A percentile compares a stretch with the other conserved stretches of the same genome.
Conservation (phyloP, 1,140 invertebrate species). For the Drosophila pseudoobscura region DNA sequence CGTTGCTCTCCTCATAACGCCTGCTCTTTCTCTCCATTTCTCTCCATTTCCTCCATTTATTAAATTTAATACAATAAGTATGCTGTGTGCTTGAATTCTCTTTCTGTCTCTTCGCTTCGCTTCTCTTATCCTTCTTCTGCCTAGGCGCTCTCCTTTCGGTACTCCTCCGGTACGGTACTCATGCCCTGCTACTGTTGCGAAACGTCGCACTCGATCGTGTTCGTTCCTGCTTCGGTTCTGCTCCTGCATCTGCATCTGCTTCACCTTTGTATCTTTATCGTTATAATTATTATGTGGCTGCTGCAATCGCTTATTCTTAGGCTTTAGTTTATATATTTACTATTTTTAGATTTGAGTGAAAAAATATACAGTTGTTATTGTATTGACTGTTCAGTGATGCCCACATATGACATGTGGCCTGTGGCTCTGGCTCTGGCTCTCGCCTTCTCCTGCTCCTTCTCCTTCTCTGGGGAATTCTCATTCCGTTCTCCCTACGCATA, state of each 20-base stretch:
- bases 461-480: not conserved
- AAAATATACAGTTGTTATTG: constrained; percentile 78
- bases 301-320: constrained; percentile 38
- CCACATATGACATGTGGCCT: constrained; percentile 10
- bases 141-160: not conserved
- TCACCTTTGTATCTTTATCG: not conserved
- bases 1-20: constrained; percentile 44
- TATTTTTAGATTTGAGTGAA: constrained; percentile 74
- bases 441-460: not conserved
- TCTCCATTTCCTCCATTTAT: constrained; percentile 16
- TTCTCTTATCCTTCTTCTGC: constrained; percentile 11
- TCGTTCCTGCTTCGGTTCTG: not conserved
- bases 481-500: not conserved
- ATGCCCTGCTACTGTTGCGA: too few species aligned
- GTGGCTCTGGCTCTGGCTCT: constrained; percentile 17
- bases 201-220: not conserved
- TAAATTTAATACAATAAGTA: constrained; percentile 77
- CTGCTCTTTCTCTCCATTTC: constrained; percentile 3
- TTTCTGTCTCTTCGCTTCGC: constrained; percentile 15
- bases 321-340: constrained; percentile 61
- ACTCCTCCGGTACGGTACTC: not conserved
- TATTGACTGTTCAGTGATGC: constrained; percentile 40
- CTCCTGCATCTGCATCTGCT: not conserved
- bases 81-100: constrained; percentile 55
- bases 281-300: constrained; percentile 16